Base-by-base conservation (phyloP, 2,797 vertebrate genomes). In the Corythornis leucogaster region DNA sequence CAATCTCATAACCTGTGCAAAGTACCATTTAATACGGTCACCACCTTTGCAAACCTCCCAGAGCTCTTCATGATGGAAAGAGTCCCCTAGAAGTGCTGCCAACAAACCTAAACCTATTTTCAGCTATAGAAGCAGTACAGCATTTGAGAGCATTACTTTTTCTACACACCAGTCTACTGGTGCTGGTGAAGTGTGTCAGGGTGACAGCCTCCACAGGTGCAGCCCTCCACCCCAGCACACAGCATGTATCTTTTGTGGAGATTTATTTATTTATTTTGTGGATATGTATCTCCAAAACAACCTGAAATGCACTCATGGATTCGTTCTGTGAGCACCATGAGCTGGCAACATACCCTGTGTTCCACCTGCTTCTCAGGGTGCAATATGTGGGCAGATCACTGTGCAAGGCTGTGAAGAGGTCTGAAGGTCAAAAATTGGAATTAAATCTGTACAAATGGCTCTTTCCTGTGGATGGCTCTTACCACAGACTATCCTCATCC, bases 271-370 rank as follows among this genome's bases (percentile, higher is more conserved):
- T 40, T 40, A 40, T 40, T 40, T 40, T 40, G 38, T 40, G 38
- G 38, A 40, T 40, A 40, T 40, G 38, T 31, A 38, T 19, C 17
- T 24, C 51, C 1, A 1, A 6, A 22, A 55, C n/a, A 40, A 33
- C 22, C 10, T 2, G 5, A 22, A 61, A 73, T 0, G 1, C 8
- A 1, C 26, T 51, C 20, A 15, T 35, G 2, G 0, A 25, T 35
- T n/a, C 14, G 3, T 61, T 83, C 50, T 59, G 35, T 13, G 42
- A 59, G 54, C 8, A 10, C 40, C 33, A 7, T 25, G 48, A 69
- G 43, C 31, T 2, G n/a, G 48, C 57, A 77, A 45, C 22, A 26
- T 2, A 8, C 0, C 24, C 16, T 33, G 59, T 33, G 59, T 55
- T 70, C 33, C 24, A 8, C 8, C 57, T 30, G 70, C 48, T 83